A percentile compares a stretch with the other conserved stretches of the same genome.
Conservation (phyloP, 64 coral and sea anemone genomes). For the Platygyra sinensis region DNA sequence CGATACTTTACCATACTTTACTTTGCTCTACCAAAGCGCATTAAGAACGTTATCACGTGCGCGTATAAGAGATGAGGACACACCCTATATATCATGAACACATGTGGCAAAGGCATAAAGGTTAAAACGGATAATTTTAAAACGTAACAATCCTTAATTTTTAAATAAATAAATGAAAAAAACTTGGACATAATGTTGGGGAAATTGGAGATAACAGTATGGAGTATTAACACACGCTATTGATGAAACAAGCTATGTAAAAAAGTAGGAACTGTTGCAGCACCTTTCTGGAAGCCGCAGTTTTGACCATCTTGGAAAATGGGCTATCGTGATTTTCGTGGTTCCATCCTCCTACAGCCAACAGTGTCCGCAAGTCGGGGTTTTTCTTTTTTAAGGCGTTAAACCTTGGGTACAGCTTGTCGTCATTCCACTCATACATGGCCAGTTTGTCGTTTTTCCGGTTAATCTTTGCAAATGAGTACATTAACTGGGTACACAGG, state of each 20-base stretch:
- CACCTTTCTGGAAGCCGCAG: conserved; percentile 48
- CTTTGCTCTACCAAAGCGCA: too few species aligned
- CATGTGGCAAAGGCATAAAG: too few species aligned
- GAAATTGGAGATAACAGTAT: too few species aligned
- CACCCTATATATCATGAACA: too few species aligned
- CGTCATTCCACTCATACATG: conserved; percentile 69
- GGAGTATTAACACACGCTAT: too few species aligned
- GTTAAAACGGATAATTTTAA: too few species aligned
- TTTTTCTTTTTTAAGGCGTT: conserved; percentile 54
- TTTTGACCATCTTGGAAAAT: conserved; percentile 64
- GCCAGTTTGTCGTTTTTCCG: conserved; percentile 39
- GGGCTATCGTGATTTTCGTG: conserved; percentile 54
- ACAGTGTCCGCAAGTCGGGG: conserved; percentile 8
- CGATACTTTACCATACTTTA: too few species aligned
- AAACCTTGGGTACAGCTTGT: conserved; percentile 52
- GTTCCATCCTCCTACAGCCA: conserved; percentile 69
- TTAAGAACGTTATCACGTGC: too few species aligned
- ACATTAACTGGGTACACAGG: conserved; percentile 62
- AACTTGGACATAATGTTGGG: too few species aligned
- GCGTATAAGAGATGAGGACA: too few species aligned
- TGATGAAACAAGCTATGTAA: neutral
- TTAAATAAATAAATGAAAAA: too few species aligned
- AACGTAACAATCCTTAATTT: too few species aligned
- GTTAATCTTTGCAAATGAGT: conserved; percentile 64
- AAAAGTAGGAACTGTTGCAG: neutral